Percentiles rank a stretch among this genome's conserved stretches.
Conservation (phyloP, 2,888 invertebrate species). For the Harmothoe impar region DNA sequence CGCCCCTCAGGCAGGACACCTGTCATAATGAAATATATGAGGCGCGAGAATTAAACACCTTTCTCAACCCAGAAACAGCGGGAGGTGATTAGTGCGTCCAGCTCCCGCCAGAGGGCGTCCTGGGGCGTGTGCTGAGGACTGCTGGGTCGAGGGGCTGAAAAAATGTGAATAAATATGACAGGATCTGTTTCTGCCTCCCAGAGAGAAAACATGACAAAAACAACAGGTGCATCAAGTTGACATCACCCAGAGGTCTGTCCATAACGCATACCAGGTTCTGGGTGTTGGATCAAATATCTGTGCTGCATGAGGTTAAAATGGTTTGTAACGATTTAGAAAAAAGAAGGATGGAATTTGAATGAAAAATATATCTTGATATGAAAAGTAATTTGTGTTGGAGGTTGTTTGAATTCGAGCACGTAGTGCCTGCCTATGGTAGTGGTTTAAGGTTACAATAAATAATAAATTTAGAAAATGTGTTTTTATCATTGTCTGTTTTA, state of each 20-base stretch:
- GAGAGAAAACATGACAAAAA: slow-evolving; percentile 25
- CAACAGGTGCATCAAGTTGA: slow-evolving; percentile 20
- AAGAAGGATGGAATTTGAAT: not conserved
- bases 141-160: not conserved
- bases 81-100: not conserved
- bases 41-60: slow-evolving; percentile 44
- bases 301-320: not conserved
- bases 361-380: not conserved
- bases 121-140: too few relatives aligned
- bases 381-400: not conserved
- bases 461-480: not conserved
- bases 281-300: not conserved
- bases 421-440: not conserved
- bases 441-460: not conserved
- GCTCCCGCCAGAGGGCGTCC: not conserved
- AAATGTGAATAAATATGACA: not conserved
- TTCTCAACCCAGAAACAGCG: not conserved
- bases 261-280: not conserved
- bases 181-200: not conserved
- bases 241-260: not conserved
- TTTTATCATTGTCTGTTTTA: too few relatives aligned
- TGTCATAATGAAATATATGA: slow-evolving; percentile 60
- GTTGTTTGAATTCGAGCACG: not conserved
- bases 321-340: not conserved
- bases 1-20: slow-evolving; percentile 11